A percentile compares a stretch with the other conserved stretches of the same genome.
These are phyloP conservation scores for Antheraea assamensis DNA, from an alignment of 2,888 invertebrate species.

Conservation along the genomic window DNA sequence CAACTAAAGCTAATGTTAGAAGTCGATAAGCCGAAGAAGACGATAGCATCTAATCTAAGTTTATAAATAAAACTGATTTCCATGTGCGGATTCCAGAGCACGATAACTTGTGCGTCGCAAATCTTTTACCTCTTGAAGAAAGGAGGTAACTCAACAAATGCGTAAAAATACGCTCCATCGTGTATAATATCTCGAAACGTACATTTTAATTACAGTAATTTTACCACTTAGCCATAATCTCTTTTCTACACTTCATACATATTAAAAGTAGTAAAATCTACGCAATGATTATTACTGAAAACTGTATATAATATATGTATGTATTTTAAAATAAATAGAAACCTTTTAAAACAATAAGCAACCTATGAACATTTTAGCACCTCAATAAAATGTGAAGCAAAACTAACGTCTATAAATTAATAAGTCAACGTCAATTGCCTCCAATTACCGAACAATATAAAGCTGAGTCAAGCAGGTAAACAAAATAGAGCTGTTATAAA, in stretches of 20 bases:
- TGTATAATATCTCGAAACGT: no score
- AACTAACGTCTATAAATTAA: conserved; percentile 79
- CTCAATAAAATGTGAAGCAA: conserved; percentile 73
- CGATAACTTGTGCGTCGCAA: no score
- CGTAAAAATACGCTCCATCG: no score
- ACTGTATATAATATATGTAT: neutral
- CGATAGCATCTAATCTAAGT: neutral
- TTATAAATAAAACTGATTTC: neutral
- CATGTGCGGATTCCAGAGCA: no score
- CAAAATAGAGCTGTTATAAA: conserved; percentile 81
- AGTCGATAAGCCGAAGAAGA: neutral
- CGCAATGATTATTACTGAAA: neutral
- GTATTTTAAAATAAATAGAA: conserved; percentile 3
- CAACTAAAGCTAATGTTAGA: neutral
- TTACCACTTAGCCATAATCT: neutral
- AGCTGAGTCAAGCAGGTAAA: conserved; percentile 77
- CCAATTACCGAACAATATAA: conserved; percentile 77
- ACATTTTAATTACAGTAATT: no score
- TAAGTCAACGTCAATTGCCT: conserved; percentile 79
- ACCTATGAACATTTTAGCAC: conserved; percentile 72
- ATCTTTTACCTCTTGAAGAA: neutral
- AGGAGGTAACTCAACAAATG: neutral
- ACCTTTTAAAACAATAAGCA: conserved; percentile 49
- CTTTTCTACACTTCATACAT: neutral
- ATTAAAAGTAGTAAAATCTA: neutral